Base-by-base conservation (phyloP, 2,113 vertebrate genomes). In the Holacanthus passer region DNA sequence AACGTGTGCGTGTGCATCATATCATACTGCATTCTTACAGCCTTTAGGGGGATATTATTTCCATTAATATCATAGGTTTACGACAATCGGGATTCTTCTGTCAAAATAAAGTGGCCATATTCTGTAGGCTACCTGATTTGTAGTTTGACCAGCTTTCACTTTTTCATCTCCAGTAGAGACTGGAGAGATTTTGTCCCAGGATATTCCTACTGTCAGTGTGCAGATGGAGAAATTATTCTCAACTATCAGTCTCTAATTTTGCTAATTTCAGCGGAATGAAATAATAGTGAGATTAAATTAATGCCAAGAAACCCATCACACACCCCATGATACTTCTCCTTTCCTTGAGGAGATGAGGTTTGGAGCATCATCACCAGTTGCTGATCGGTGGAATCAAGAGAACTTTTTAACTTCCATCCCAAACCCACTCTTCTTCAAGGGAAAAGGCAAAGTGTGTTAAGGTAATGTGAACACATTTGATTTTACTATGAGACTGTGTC, bases 401-500 rank as follows among this genome's bases (percentile, higher is more conserved):
- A 35, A 66, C 39, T 41, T 66, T 16, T 39, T 50, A 45, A 64
- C 32, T 13, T 50, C 10, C 14, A 39, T 7, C 24, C 19, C 7
- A 45, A 77, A 76, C 16, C n/a, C 27, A 3, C 20, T 75, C 19
- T 53, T 47, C 41, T 52, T 50, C 37, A 77, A 65, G 37, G 37
- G 59, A 62, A 43, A 47, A 75, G 22, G 29, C 24, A 77, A 76
- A 82, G 56, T 83, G 68, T 69, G 72, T 75, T 74, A 83, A 74
- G 62, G 72, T 83, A 53, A 73, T 50, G 24, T 29, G 45, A 78
- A 73, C 39, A 80, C 39, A 77, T 65, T 84, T 84, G 29, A 77
- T 87, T 83, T 83, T 59, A 90, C 83, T 87, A 89, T 89, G 90
- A 89, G 89, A 86, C 82, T 52, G 69, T 77, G 91, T 88, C 88